Evolutionary conservation across 2,113 vertebrate species (phyloP), one percentile per base, ranked within the genome.

Genomic region (Calidris pygmaea): DNA sequence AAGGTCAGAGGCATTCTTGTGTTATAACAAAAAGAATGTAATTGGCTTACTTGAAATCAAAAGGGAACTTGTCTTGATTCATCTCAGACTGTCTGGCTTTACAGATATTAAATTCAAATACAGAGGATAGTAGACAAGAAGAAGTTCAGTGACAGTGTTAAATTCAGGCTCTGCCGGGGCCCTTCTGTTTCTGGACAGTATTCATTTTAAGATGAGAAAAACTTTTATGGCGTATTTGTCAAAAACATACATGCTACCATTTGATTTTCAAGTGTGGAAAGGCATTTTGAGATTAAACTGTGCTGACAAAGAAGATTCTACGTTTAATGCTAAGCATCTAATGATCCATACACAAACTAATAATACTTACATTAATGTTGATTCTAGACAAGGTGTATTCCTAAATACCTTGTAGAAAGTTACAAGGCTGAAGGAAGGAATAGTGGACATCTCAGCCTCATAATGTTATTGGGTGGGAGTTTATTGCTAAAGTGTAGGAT

Each of bases 31-130:
- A 79, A 87, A 70, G n/a, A 82, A 73, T 47, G 32, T 92, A 91
- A 95, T 85, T 94, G 87, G 48, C 66, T 85, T 79, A 70, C 75
- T 85, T 91, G 87, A 96, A 95, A 94, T 94, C 85, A 93, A 94
- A 96, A 85, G 58, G 20, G 37, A 89, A 23, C 47, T 85, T 92
- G 68, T 78, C 93, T 75, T 67, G 30, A 92, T 92, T 95, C 39
- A 91, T 84, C 43, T 89, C 91, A 79, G 78, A 52, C 41, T 71
- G 22, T 66, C 90, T 96, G 75, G 34, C 79, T 88, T 83, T 90
- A 71, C 35, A 77, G 72, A 59, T 55, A 84, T 4, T 88, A 66
- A 77, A 88, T 70, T 65, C 67, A 86, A 87, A 70, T 88, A 66
- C 24, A 56, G 60, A 79, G 37, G 47, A 75, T 11, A 41, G 58